These are phyloP conservation scores for Labia minor DNA, from an alignment of 2,888 invertebrate species.

Conservation along the genomic window DNA sequence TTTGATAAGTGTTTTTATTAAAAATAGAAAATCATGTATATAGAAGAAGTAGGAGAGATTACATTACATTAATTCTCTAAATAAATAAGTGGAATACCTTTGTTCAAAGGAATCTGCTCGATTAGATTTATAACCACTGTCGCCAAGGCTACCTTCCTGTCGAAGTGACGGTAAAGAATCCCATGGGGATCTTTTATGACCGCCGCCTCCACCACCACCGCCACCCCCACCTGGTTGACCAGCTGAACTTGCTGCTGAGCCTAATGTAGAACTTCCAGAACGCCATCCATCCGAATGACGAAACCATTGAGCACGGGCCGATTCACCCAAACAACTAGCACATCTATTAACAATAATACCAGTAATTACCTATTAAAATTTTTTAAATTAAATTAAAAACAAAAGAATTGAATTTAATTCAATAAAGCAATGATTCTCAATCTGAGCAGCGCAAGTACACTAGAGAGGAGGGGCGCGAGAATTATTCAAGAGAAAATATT, in stretches of 20 bases:
- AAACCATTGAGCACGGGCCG: slow-evolving; percentile 80
- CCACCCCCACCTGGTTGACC: slow-evolving; percentile 32
- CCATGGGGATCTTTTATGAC: slow-evolving; percentile 73
- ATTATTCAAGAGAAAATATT: too few species aligned
- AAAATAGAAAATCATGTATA: too few species aligned
- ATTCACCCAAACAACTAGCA: slow-evolving; percentile 81
- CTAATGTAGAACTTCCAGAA: slow-evolving; percentile 58
- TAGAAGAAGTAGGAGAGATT: too few species aligned
- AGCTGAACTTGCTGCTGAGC: slow-evolving; percentile 42
- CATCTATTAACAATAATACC: slow-evolving; percentile 41
- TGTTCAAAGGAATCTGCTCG: slow-evolving; percentile 78
- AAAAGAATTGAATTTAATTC: too few species aligned
- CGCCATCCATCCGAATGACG: slow-evolving; percentile 83
- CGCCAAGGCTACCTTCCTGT: slow-evolving; percentile 75
- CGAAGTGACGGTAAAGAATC: slow-evolving; percentile 75
- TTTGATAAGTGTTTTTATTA: too few species aligned
- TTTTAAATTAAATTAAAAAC: neutral
- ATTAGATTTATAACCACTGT: slow-evolving; percentile 77
- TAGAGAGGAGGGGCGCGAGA: neutral
- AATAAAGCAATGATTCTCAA: neutral
- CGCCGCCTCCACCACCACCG: too few species aligned
- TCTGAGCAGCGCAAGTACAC: neutral
- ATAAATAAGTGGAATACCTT: slow-evolving; percentile 47
- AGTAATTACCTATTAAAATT: too few species aligned
- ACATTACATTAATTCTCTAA: too few species aligned